Evolutionary conservation across 2,113 vertebrate genomes (phyloP).

Genomic region (Hyperopisus bebe): DNA sequence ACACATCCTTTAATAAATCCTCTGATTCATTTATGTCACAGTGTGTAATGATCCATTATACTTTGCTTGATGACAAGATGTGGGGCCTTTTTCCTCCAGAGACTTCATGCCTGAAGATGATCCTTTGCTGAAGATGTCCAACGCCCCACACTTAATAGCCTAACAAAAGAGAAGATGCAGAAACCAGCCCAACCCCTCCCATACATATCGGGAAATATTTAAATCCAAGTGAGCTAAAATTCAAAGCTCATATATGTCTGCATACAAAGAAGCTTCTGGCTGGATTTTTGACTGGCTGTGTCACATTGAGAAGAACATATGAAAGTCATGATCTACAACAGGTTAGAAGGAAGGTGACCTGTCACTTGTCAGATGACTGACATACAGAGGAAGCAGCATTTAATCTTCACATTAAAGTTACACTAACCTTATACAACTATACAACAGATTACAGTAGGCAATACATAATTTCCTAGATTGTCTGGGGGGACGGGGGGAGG

Average conservation of each 20-base stretch:
- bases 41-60: constrained; percentile 51
- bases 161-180: not conserved
- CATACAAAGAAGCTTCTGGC: constrained; percentile 16
- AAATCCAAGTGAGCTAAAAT: not conserved
- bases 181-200: not conserved
- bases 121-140: not conserved
- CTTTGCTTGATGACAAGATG: constrained; percentile 51
- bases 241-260: not conserved
- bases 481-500: constrained; percentile 32
- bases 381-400: constrained; percentile 67
- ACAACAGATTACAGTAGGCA: constrained; percentile 71
- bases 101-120: constrained; percentile 38
- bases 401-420: constrained; percentile 69
- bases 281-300: constrained; percentile 59
- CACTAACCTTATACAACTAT: constrained; percentile 71
- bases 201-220: not conserved
- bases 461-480: constrained; percentile 62
- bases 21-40: constrained; percentile 62
- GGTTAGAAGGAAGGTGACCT: constrained; percentile 78
- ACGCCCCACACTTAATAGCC: not conserved
- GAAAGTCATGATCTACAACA: constrained; percentile 68
- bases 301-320: constrained; percentile 58
- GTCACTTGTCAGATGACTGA: constrained; percentile 68
- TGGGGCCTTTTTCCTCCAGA: constrained; percentile 37
- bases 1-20: constrained; percentile 62